Evolutionary conservation across 2,113 vertebrate genomes (phyloP).

Genomic region (Salvator merianae): DNA sequence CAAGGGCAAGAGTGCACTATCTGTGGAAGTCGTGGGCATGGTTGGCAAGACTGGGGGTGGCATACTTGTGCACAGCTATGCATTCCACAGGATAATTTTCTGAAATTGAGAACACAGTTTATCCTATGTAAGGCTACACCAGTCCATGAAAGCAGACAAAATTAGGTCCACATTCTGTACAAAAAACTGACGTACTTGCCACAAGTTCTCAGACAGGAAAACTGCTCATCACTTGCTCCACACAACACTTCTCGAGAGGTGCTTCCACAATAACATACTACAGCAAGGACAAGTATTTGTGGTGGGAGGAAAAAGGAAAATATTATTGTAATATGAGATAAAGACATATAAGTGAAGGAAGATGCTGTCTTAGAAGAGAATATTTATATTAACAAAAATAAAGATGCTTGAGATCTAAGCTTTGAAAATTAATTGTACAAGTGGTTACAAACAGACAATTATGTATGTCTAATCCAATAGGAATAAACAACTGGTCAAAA

Average conservation of each 20-base stretch:
- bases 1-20: slow-evolving; percentile 90
- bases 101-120: slow-evolving; percentile 48
- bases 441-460: not conserved
- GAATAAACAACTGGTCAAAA: no score
- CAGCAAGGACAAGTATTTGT: slow-evolving; percentile 31
- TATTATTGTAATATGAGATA: slow-evolving; percentile 3
- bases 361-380: not conserved
- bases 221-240: slow-evolving; percentile 85
- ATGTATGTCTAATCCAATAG: no score
- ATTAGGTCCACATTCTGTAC: not conserved
- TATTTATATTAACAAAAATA: not conserved
- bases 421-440: not conserved
- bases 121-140: not conserved
- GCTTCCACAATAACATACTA: slow-evolving; percentile 90
- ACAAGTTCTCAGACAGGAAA: slow-evolving; percentile 89
- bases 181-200: slow-evolving; percentile 84
- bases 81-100: slow-evolving; percentile 87
- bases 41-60: slow-evolving; percentile 86
- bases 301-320: not conserved
- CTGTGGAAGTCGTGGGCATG: slow-evolving; percentile 85
- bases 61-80: slow-evolving; percentile 88
- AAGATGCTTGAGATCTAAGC: not conserved
- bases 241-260: slow-evolving; percentile 83
- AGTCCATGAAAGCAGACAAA: not conserved
- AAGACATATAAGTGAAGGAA: not conserved